Evolutionary conservation across 2,113 vertebrate species (phyloP).

Genomic region (Chaetorhynchus papuensis): DNA sequence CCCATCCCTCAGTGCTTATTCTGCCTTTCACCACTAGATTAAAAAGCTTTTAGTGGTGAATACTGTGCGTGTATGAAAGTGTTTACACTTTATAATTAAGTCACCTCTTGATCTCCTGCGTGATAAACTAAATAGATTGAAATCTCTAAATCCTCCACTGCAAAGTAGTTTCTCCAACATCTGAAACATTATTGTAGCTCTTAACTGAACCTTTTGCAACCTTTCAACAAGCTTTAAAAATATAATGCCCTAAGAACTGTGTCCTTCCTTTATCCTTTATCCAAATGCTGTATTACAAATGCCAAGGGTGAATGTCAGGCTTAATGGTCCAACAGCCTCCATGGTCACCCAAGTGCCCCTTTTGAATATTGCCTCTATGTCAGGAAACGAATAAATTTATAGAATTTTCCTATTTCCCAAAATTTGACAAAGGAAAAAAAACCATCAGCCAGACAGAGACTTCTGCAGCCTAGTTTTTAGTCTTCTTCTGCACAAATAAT

Average conservation of each 20-base stretch:
- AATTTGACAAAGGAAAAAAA: neutral
- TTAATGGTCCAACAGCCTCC: neutral
- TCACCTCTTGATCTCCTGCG: slow-evolving; percentile 22
- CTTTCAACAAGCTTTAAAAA: slow-evolving; percentile 6
- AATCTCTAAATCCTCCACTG: neutral
- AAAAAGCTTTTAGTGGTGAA: slow-evolving; percentile 45
- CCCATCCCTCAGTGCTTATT: neutral
- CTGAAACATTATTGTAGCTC: neutral
- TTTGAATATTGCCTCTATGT: neutral
- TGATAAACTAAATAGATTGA: slow-evolving; percentile 4
- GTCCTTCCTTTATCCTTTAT: neutral
- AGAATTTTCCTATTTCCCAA: neutral
- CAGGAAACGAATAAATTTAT: neutral
- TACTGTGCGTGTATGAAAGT: neutral
- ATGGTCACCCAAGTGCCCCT: neutral
- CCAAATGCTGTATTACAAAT: neutral
- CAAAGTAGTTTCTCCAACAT: slow-evolving; percentile 7
- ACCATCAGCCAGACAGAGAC: neutral
- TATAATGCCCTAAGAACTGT: neutral
- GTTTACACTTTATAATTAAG: slow-evolving; percentile 27
- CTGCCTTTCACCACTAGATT: neutral
- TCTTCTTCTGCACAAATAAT: neutral
- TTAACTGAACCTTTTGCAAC: neutral
- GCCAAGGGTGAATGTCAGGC: neutral
- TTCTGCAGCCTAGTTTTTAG: neutral